These are phyloP conservation scores for Rhagologus leucostigma DNA, from an alignment of 2,113 vertebrate genomes.

Conservation along the genomic window DNA sequence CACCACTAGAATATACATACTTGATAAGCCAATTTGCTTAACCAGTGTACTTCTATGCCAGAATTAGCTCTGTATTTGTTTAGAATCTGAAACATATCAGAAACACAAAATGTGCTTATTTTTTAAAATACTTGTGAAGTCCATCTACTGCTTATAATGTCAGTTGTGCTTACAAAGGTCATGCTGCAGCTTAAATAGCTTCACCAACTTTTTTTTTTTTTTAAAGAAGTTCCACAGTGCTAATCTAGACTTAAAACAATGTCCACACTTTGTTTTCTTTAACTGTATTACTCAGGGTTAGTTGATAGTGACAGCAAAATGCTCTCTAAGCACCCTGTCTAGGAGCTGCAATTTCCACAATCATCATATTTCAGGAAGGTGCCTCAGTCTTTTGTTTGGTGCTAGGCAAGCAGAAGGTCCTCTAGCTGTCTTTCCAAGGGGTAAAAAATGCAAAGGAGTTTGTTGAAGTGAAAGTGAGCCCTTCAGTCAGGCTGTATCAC, in stretches of 20 bases:
- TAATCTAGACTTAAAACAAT: conserved; percentile 51
- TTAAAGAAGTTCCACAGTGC: neutral
- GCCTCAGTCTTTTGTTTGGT: conserved; percentile 79
- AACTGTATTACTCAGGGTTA: conserved; percentile 62
- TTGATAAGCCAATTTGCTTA: neutral
- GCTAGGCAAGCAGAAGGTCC: conserved; percentile 78
- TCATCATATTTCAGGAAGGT: conserved; percentile 87
- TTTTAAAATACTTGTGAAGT: neutral
- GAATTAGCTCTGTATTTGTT: neutral
- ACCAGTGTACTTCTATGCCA: neutral
- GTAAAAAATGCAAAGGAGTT: conserved; percentile 58
- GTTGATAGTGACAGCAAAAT: conserved; percentile 72
- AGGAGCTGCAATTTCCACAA: conserved; percentile 74
- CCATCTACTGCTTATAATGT: neutral
- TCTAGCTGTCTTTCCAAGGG: conserved; percentile 67
- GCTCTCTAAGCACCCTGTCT: conserved; percentile 72
- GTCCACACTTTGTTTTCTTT: conserved; percentile 46
- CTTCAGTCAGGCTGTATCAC: neutral
- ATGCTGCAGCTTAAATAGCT: conserved; percentile 5
- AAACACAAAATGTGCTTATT: neutral
- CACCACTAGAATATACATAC: neutral
- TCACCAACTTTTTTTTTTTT: neutral
- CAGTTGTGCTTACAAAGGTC: neutral
- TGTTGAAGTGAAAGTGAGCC: conserved; percentile 46
- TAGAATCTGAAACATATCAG: neutral